phyloP scores from a whole-genome alignment of 1,140 invertebrate genomes.

The Achroia grisella region DNA sequence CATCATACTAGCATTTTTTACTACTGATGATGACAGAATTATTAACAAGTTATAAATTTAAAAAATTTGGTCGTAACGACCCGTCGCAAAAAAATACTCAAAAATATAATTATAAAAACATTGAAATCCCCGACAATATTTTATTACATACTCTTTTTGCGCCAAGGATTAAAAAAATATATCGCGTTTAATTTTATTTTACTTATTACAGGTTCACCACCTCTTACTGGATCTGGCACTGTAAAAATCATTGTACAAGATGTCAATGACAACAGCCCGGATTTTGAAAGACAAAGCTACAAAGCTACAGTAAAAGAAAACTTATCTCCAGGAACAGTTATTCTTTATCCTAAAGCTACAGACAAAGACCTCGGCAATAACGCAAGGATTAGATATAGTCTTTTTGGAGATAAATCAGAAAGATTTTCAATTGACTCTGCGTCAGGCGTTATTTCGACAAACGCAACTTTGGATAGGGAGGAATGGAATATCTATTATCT shows the following conservation, averaged over 20 bases:
- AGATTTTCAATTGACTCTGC: slow-evolving; percentile 83
- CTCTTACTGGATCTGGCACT: slow-evolving; percentile 90
- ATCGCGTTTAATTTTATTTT: slow-evolving; percentile 16
- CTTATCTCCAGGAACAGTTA: slow-evolving; percentile 79
- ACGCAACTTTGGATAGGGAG: slow-evolving; percentile 85
- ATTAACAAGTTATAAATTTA: no score
- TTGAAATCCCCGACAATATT: no score
- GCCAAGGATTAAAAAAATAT: slow-evolving; percentile 5
- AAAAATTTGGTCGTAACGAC: no score
- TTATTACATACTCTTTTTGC: no score
- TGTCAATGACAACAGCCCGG: slow-evolving; percentile 93
- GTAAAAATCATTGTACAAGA: slow-evolving; percentile 93
- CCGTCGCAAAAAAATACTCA: no score
- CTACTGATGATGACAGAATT: no score
- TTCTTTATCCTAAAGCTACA: slow-evolving; percentile 81
- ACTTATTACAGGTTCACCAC: slow-evolving; percentile 89
- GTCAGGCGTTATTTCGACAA: slow-evolving; percentile 84
- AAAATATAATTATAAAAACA: no score
- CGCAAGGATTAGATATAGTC: slow-evolving; percentile 86
- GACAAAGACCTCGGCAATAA: slow-evolving; percentile 90
- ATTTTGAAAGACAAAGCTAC: slow-evolving; percentile 87
- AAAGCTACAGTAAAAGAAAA: slow-evolving; percentile 86
- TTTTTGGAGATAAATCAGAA: slow-evolving; percentile 86
- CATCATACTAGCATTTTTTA: no score
- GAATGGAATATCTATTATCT: slow-evolving; percentile 83